phyloP scores from a whole-genome alignment of 2,888 invertebrate genomes.

The Mamestra brassicae region DNA sequence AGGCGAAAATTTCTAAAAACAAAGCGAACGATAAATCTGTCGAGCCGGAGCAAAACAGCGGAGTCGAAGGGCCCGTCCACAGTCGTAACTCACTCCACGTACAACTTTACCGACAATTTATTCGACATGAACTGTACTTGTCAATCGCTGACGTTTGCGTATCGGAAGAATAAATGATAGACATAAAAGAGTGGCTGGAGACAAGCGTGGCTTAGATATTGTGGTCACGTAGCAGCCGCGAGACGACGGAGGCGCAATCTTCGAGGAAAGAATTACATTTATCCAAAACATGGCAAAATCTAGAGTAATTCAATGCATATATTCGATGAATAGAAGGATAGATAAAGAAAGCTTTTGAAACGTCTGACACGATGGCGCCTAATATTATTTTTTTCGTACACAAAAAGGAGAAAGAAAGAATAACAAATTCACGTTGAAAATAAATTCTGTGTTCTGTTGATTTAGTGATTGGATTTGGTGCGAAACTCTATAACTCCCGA shows the following conservation, averaged over 20 bases:
- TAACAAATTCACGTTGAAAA: constrained; percentile 60
- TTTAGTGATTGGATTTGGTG: constrained; percentile 73
- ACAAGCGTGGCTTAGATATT: constrained; percentile 83
- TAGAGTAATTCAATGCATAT: constrained; percentile 87
- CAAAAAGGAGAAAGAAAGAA: constrained; percentile 36
- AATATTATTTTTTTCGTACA: constrained; percentile 48
- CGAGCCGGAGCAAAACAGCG: constrained; percentile 76
- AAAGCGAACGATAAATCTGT: constrained; percentile 84
- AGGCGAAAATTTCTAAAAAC: constrained; percentile 80
- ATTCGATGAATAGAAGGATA: constrained; percentile 73
- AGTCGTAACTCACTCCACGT: constrained; percentile 86
- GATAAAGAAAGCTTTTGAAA: constrained; percentile 54
- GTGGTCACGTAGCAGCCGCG: constrained; percentile 86
- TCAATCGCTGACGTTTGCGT: constrained; percentile 88
- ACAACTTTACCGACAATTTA: constrained; percentile 88
- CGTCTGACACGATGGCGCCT: constrained; percentile 51
- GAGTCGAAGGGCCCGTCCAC: constrained; percentile 82
- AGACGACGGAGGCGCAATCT: constrained; percentile 86
- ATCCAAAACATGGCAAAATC: constrained; percentile 87
- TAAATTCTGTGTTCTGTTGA: constrained; percentile 65
- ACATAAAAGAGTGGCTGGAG: constrained; percentile 84
- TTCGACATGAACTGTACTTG: constrained; percentile 89
- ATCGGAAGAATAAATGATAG: constrained; percentile 89
- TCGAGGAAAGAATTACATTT: constrained; percentile 89
- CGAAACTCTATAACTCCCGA: constrained; percentile 63